A percentile compares a stretch with the other conserved stretches of the same genome.
These are phyloP conservation scores for Rhyacichthys aspro DNA, from an alignment of 2,797 vertebrate species.

Conservation along the genomic window DNA sequence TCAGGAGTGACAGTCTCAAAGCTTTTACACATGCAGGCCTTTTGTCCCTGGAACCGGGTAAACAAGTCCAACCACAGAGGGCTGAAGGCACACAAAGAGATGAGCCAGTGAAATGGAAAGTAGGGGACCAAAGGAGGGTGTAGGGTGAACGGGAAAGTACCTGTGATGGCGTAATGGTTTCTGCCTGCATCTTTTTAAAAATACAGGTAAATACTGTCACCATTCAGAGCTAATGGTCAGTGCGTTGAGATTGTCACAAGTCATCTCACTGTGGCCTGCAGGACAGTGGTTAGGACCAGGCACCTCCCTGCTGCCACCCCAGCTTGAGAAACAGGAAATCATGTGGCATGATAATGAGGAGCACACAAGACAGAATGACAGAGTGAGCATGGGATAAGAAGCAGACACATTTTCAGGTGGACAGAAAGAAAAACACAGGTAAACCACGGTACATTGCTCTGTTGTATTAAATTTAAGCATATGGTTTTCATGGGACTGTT, in stretches of 20 bases:
- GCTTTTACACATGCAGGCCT: conserved; percentile 48
- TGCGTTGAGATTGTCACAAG: conserved; percentile 27
- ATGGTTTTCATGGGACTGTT: neutral
- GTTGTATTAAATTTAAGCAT: neutral
- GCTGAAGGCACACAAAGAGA: conserved; percentile 57
- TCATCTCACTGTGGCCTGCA: conserved; percentile 20
- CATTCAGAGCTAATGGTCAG: conserved; percentile 8
- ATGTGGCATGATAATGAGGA: conserved; percentile 49
- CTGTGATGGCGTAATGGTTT: conserved; percentile 9
- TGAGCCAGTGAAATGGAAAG: conserved; percentile 37
- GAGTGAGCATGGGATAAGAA: conserved; percentile 41
- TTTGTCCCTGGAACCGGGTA: conserved; percentile 69
- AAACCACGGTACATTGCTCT: conserved; percentile 17
- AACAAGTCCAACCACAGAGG: conserved; percentile 63
- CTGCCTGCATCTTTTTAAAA: conserved; percentile 1
- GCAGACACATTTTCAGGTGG: conserved; percentile 35
- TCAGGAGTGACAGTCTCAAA: conserved; percentile 40
- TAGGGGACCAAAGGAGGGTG: conserved; percentile 11
- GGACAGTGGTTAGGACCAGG: conserved; percentile 39
- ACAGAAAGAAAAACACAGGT: conserved; percentile 50
- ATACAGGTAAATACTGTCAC: conserved; percentile 4
- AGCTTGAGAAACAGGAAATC: conserved; percentile 59
- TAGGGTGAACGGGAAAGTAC: conserved; percentile 41
- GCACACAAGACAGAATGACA: conserved; percentile 27
- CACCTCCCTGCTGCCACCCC: conserved; percentile 46